These are phyloP conservation scores for Glossophaga mutica DNA, from an alignment of 2,797 vertebrate species.

Conservation along the genomic window DNA sequence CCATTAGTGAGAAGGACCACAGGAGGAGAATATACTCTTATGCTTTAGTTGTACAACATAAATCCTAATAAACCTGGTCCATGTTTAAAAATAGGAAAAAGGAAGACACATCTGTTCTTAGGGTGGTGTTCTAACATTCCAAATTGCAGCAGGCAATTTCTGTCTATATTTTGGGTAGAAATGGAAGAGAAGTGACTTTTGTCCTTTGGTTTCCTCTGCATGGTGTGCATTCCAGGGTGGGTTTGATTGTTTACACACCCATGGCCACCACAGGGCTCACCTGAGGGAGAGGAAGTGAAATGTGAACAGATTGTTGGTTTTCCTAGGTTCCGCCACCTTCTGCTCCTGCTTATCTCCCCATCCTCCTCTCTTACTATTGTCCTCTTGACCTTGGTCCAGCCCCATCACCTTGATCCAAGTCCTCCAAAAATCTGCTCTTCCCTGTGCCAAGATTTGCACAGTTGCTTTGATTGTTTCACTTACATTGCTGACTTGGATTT, in stretches of 20 bases:
- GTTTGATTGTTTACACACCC: neutral
- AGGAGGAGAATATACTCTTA: constrained; percentile 36
- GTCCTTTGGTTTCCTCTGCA: neutral
- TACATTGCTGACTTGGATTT: neutral
- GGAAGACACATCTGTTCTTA: neutral
- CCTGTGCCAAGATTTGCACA: neutral
- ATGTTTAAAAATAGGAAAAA: neutral
- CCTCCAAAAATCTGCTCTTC: neutral
- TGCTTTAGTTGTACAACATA: constrained; percentile 5
- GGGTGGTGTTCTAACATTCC: neutral
- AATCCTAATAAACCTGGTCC: neutral
- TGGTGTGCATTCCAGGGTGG: neutral
- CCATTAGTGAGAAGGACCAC: constrained; percentile 46
- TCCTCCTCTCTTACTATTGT: neutral
- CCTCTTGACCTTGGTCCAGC: neutral
- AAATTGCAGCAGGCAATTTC: neutral
- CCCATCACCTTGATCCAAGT: neutral
- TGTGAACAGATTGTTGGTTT: neutral
- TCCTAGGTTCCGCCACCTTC: neutral
- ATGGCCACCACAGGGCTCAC: accelerated
- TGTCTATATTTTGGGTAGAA: accelerated
- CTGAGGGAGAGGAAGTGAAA: neutral
- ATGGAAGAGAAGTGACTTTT: neutral
- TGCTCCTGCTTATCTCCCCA: too few relatives aligned
- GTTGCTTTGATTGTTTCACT: neutral